These are phyloP conservation scores for Percopsis omiscomaycus DNA, from an alignment of 2,797 vertebrate species.

Conservation along the genomic window DNA sequence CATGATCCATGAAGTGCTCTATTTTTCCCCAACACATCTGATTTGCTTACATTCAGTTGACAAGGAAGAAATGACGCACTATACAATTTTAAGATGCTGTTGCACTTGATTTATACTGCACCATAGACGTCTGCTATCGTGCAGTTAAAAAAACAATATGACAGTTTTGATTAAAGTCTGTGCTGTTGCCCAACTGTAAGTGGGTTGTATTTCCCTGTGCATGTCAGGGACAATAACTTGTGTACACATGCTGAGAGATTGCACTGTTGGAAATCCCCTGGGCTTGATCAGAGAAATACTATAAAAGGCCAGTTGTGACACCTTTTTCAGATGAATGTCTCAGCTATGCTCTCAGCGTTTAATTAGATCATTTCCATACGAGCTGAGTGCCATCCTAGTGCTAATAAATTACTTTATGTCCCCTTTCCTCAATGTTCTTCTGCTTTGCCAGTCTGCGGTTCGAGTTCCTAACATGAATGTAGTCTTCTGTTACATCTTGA, in stretches of 20 bases:
- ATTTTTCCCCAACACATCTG: not conserved
- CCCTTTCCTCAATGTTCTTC: too few relatives aligned
- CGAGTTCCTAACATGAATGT: too few relatives aligned
- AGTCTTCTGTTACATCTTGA: too few relatives aligned
- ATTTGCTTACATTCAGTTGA: not conserved
- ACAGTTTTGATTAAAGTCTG: not conserved
- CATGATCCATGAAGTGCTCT: not conserved
- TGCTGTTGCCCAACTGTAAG: not conserved
- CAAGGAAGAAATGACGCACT: not conserved
- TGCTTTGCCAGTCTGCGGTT: too few relatives aligned
- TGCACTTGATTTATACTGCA: not conserved
- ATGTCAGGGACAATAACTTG: not conserved
- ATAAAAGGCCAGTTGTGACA: not conserved
- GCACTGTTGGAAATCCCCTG: not conserved
- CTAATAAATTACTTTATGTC: too few relatives aligned
- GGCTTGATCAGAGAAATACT: not conserved
- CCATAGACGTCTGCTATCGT: not conserved
- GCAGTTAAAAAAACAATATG: constrained; percentile 1
- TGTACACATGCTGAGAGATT: not conserved
- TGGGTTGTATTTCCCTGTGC: not conserved
- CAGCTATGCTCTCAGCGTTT: not conserved
- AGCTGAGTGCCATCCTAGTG: not conserved
- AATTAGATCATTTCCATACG: constrained; percentile 1
- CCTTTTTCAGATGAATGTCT: not conserved
- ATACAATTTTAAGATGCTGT: not conserved